phyloP scores from a whole-genome alignment of 1,140 invertebrate species.

The Aricia agestis region DNA sequence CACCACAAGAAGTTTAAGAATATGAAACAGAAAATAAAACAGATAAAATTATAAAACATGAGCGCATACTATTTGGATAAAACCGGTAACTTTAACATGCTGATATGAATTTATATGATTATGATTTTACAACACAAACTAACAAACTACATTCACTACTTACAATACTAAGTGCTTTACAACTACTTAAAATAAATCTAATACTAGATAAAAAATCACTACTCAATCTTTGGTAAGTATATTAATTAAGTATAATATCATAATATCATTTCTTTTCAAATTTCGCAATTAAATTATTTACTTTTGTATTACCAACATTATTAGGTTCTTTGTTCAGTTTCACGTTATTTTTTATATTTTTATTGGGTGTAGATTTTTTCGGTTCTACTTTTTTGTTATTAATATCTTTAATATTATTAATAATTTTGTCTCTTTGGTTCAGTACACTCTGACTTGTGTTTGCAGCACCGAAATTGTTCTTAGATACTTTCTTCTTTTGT shows the following conservation, averaged over 20 bases:
- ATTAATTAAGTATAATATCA: neutral
- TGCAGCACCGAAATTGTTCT: neutral
- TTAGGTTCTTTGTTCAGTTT: neutral
- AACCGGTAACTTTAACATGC: too few relatives aligned
- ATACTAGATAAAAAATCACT: neutral
- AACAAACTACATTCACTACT: too few relatives aligned
- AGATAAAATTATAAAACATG: too few relatives aligned
- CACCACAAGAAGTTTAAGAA: too few relatives aligned
- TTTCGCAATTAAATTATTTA: constrained; percentile 6
- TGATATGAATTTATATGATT: too few relatives aligned
- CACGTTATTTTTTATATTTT: neutral
- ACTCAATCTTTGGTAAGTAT: neutral
- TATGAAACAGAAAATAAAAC: too few relatives aligned
- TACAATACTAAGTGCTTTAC: too few relatives aligned
- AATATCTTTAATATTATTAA: neutral
- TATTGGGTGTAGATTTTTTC: neutral
- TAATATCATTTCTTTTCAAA: constrained; percentile 3
- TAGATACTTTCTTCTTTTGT: neutral
- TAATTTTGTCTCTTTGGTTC: neutral
- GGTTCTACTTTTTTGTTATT: neutral
- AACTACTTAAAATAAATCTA: neutral
- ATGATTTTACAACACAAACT: too few relatives aligned
- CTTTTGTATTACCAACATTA: neutral
- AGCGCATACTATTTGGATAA: too few relatives aligned
- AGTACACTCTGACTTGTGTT: neutral